Conservation (phyloP, 2,888 invertebrate species). For the Homarus gammarus region DNA sequence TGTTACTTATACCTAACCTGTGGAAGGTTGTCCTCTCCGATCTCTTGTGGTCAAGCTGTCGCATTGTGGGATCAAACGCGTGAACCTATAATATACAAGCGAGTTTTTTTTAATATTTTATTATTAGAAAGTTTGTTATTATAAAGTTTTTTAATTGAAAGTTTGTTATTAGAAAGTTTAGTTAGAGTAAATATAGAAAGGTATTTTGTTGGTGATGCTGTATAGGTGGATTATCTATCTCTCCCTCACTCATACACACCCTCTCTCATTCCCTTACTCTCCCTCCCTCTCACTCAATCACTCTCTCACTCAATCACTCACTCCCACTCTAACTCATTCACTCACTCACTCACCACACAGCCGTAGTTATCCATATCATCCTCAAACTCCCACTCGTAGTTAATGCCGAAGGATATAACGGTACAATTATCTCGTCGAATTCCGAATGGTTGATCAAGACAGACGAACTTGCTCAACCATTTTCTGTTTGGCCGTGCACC, state of each 20-base stretch:
- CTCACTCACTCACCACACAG: neutral
- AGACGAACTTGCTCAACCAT: neutral
- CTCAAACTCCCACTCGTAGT: constrained; percentile 27
- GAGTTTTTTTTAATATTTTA: no score
- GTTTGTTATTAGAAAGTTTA: no score
- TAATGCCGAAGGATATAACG: constrained; percentile 24
- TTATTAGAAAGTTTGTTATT: no score
- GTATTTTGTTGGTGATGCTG: no score
- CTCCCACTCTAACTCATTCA: neutral
- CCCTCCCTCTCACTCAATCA: constrained; percentile 10
- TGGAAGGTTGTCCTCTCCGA: constrained; percentile 10
- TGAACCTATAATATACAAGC: neutral
- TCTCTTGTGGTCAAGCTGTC: neutral
- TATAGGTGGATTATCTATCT: neutral
- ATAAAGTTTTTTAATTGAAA: no score
- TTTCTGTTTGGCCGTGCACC: neutral
- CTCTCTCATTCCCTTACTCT: constrained; percentile 24
- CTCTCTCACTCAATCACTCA: constrained; percentile 13
- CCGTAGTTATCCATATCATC: constrained; percentile 11
- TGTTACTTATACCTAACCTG: constrained; percentile 1
- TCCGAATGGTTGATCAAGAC: neutral
- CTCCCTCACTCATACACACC: constrained; percentile 11
- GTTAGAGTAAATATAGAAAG: no score
- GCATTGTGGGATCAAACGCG: constrained; percentile 20
- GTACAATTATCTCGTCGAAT: neutral